phyloP scores from a whole-genome alignment of 2,888 invertebrate genomes.

The Rotaria socialis region DNA sequence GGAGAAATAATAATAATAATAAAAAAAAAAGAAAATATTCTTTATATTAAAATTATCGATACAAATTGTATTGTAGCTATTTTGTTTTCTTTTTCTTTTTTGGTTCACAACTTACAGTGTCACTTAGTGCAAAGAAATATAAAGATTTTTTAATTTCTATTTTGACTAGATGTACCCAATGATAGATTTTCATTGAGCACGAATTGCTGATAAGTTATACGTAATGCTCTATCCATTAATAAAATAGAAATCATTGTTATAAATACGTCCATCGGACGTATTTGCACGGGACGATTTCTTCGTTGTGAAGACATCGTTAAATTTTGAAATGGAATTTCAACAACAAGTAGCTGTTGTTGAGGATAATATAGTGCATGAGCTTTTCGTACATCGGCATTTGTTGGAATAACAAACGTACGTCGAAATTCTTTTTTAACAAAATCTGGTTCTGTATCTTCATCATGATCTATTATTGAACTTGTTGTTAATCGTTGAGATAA shows the following conservation, averaged over 20 bases:
- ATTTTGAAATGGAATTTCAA: conserved; percentile 28
- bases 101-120: neutral
- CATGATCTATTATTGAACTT: neutral
- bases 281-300: neutral
- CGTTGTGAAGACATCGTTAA: too few relatives aligned
- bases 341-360: conserved; percentile 1
- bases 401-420: conserved; percentile 11
- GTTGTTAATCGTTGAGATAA: neutral
- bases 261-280: conserved; percentile 19
- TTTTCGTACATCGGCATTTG: conserved; percentile 24
- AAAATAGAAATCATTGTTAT: neutral
- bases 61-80: too few relatives aligned
- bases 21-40: neutral
- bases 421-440: conserved; percentile 14
- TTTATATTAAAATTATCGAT: neutral
- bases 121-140: neutral
- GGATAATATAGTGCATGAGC: conserved; percentile 28
- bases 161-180: neutral
- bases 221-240: conserved; percentile 22
- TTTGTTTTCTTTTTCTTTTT: too few relatives aligned
- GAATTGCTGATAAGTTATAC: conserved; percentile 12
- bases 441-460: conserved; percentile 11
- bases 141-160: neutral
- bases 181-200: neutral
- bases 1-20: too few relatives aligned